Conservation (phyloP, 2,113 vertebrate genomes). For the Cairina moschata region DNA sequence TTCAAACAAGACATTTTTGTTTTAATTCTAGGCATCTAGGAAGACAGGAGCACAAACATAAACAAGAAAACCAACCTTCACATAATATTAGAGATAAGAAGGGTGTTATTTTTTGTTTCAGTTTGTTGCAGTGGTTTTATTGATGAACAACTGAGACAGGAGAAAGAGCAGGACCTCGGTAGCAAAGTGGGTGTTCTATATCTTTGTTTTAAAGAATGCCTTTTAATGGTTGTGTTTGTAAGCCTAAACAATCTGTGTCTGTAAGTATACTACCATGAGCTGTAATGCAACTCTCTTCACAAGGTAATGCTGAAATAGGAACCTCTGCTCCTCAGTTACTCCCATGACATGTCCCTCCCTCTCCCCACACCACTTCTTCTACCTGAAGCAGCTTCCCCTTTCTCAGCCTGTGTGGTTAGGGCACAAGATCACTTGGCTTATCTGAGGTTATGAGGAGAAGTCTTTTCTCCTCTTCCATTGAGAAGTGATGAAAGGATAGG, state of each 20-base stretch:
- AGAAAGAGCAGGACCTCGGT: not conserved
- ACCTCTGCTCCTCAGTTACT: not conserved
- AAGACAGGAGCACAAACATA: not conserved
- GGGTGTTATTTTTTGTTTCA: not conserved
- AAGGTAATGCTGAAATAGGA: not conserved
- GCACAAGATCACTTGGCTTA: not conserved
- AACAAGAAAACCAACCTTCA: not conserved
- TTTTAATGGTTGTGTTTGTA: not conserved
- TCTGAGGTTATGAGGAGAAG: not conserved
- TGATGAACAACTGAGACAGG: not conserved
- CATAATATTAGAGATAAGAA: not conserved
- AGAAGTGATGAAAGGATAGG: not conserved
- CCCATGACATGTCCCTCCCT: not conserved
- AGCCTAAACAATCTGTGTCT: not conserved
- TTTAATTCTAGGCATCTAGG: not conserved
- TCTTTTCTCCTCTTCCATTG: not conserved
- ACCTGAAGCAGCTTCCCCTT: not conserved
- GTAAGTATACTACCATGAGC: not conserved
- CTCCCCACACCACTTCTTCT: not conserved
- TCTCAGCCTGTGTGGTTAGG: not conserved
- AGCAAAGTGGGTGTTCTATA: not conserved
- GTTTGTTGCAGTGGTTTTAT: not conserved
- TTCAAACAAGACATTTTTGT: not conserved
- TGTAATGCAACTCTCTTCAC: not conserved
- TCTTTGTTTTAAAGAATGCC: not conserved